Evolutionary conservation across 2,888 invertebrate genomes (phyloP).

Genomic region (Epirrhoe tristata): DNA sequence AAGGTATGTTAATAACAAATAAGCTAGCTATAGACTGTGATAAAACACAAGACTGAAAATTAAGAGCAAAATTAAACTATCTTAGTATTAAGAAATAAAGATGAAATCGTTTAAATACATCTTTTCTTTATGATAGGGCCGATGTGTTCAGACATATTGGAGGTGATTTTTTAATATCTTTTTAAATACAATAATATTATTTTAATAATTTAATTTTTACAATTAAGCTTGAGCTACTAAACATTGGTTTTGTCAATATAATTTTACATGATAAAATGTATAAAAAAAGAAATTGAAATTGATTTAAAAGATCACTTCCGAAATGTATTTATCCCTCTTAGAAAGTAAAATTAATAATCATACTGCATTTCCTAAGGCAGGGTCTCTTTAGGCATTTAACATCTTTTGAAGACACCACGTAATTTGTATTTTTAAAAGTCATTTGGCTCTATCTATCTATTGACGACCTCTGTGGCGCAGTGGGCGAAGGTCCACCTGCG

Average conservation of each 20-base stretch:
- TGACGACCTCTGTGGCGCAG: too few relatives aligned
- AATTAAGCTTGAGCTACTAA: too few relatives aligned
- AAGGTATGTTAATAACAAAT: conserved; percentile 90
- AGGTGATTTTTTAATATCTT: conserved; percentile 72
- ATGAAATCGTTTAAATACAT: conserved; percentile 58
- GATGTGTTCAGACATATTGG: conserved; percentile 82
- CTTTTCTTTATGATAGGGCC: conserved; percentile 80
- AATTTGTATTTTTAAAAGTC: too few relatives aligned
- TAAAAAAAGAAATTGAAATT: not conserved
- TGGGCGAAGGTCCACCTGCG: too few relatives aligned
- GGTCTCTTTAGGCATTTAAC: too few relatives aligned
- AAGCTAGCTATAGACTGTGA: conserved; percentile 57
- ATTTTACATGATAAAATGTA: too few relatives aligned
- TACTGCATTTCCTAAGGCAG: not conserved
- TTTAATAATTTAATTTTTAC: not conserved
- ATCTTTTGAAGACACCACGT: too few relatives aligned
- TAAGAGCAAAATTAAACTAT: conserved; percentile 21
- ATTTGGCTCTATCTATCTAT: too few relatives aligned
- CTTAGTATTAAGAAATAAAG: conserved; percentile 63
- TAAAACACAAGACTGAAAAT: conserved; percentile 31
- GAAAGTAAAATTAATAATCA: conserved; percentile 6
- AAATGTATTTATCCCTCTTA: conserved; percentile 71
- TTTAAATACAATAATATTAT: conserved; percentile 11
- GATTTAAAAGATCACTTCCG: conserved; percentile 61
- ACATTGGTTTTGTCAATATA: too few relatives aligned